A percentile compares a stretch with the other conserved stretches of the same genome.
Evolutionary conservation across 2,888 invertebrate species (phyloP).

Genomic region (Hemaris fuciformis): DNA sequence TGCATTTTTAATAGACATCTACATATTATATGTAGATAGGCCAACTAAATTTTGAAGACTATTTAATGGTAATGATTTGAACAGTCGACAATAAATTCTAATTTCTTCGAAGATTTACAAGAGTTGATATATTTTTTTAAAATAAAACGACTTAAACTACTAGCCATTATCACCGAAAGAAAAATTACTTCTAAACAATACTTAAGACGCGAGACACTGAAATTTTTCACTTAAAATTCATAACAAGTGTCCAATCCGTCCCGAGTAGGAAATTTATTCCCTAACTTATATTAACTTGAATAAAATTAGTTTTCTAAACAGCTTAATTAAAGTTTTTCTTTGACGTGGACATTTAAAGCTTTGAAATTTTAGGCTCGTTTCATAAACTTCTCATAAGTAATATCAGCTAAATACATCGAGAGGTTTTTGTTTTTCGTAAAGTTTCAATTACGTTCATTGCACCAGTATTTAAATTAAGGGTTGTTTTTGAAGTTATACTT

Average conservation of each 20-base stretch:
- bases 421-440: not conserved
- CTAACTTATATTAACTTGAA: conserved; percentile 15
- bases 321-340: conserved; percentile 49
- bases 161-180: too few relatives aligned
- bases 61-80: too few relatives aligned
- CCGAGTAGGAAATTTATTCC: not conserved
- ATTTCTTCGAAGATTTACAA: too few relatives aligned
- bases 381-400: conserved; percentile 1
- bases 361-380: conserved; percentile 59
- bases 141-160: too few relatives aligned
- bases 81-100: too few relatives aligned
- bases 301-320: conserved; percentile 10
- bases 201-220: not conserved
- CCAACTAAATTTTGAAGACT: too few relatives aligned
- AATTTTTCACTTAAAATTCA: not conserved
- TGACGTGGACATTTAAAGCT: conserved; percentile 75
- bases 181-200: not conserved
- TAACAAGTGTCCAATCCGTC: not conserved
- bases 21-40: too few relatives aligned
- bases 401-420: not conserved
- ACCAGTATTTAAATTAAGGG: not conserved
- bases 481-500: too few relatives aligned
- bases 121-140: too few relatives aligned
- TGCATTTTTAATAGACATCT: too few relatives aligned
- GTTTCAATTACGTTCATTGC: not conserved